Evolutionary conservation across 2,888 invertebrate species (phyloP).

Genomic region (Calephelis perditalis): DNA sequence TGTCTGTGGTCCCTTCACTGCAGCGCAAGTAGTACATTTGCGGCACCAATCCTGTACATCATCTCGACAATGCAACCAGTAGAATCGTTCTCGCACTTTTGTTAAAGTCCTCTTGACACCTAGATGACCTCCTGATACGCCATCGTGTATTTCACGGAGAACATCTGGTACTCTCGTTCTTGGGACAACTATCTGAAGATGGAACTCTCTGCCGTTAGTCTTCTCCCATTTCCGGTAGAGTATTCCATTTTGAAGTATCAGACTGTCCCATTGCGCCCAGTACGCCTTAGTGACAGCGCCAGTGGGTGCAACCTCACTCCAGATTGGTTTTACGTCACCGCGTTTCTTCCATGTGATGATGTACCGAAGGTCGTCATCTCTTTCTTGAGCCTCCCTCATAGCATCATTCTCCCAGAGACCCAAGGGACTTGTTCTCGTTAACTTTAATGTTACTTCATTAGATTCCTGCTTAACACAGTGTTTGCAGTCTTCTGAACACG

Average conservation of each 20-base stretch:
- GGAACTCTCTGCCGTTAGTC: neutral
- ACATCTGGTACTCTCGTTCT: neutral
- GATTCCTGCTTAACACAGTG: neutral
- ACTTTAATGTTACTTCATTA: too few relatives aligned
- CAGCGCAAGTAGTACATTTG: neutral
- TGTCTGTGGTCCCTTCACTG: too few relatives aligned
- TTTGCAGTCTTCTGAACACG: neutral
- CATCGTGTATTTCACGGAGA: neutral
- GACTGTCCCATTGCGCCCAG: neutral
- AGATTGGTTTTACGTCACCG: neutral
- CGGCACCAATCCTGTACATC: neutral
- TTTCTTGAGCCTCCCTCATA: neutral
- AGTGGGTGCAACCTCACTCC: neutral
- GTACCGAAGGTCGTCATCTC: neutral
- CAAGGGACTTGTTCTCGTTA: too few relatives aligned
- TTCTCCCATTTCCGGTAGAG: neutral
- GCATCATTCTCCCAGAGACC: neutral
- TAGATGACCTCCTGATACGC: neutral
- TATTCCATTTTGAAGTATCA: neutral
- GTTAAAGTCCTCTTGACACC: neutral
- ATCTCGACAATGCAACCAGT: too few relatives aligned
- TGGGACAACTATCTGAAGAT: neutral
- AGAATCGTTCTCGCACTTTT: neutral
- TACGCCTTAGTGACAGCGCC: neutral
- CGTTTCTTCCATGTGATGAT: neutral